Percentiles rank a stretch among this genome's conserved stretches.
Conservation (phyloP, 1,140 invertebrate genomes). For the Drosophila sulfurigaster region DNA sequence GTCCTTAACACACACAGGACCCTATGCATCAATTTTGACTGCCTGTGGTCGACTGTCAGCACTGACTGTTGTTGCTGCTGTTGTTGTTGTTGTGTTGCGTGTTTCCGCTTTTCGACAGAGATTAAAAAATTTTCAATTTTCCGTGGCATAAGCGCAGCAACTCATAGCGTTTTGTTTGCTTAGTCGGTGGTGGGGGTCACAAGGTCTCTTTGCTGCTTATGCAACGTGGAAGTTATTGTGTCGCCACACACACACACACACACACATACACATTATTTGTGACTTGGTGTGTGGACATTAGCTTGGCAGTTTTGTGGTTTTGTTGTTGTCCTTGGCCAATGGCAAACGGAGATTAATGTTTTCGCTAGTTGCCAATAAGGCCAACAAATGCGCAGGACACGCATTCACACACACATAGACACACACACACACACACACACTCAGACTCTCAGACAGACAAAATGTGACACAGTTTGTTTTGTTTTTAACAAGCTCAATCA, state of each 20-base stretch:
- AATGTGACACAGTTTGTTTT: slow-evolving; percentile 27
- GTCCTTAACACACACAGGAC: slow-evolving; percentile 3
- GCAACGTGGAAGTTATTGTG: slow-evolving; percentile 36
- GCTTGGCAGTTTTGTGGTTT: slow-evolving; percentile 45
- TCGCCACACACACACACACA: slow-evolving; percentile 25
- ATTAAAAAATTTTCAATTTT: slow-evolving; percentile 79
- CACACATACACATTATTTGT: not conserved
- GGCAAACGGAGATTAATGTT: slow-evolving; percentile 83
- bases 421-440: not conserved
- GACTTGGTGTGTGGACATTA: slow-evolving; percentile 21
- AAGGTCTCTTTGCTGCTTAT: slow-evolving; percentile 35
- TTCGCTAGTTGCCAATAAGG: slow-evolving; percentile 50
- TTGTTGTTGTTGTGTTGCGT: slow-evolving; percentile 50
- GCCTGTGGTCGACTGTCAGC: slow-evolving; percentile 70
- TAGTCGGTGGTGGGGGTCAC: slow-evolving; percentile 11
- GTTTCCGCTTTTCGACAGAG: slow-evolving; percentile 74
- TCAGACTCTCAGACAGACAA: not conserved
- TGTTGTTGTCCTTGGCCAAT: slow-evolving; percentile 65
- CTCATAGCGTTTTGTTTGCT: slow-evolving; percentile 55
- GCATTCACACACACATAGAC: not conserved
- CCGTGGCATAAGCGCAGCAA: slow-evolving; percentile 35
- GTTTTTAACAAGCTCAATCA: slow-evolving; percentile 62
- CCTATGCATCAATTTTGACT: slow-evolving; percentile 68
- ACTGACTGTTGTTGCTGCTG: slow-evolving; percentile 21
- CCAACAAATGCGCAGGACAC: slow-evolving; percentile 2